phyloP scores from a whole-genome alignment of 2,797 vertebrate genomes.

The Zalophus californianus region DNA sequence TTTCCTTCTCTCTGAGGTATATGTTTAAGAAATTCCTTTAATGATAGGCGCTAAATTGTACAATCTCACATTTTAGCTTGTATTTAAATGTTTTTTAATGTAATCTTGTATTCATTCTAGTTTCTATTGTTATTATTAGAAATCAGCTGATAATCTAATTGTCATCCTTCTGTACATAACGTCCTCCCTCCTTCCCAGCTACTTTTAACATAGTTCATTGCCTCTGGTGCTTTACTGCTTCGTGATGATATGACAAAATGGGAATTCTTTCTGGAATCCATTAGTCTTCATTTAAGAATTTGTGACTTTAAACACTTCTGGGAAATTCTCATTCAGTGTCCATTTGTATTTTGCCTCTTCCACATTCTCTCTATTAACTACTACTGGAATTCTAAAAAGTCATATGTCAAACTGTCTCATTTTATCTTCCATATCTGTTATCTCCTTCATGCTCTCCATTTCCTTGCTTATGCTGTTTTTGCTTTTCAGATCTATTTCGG shows the following conservation, averaged over 20 bases:
- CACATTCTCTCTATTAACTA: not conserved
- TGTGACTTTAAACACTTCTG: not conserved
- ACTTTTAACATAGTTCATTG: not conserved
- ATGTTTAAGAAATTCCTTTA: not conserved
- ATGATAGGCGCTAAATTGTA: not conserved
- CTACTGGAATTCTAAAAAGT: not conserved
- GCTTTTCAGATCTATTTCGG: not conserved
- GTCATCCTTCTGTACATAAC: not conserved
- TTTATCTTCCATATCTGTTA: not conserved
- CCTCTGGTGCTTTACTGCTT: not conserved
- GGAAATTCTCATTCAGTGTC: not conserved
- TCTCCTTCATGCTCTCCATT: too few relatives aligned
- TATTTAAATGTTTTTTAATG: not conserved
- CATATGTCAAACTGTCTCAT: accelerated
- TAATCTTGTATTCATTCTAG: not conserved
- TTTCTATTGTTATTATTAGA: not conserved
- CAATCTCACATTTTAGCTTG: not conserved
- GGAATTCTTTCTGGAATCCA: not conserved
- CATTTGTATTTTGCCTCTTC: accelerated
- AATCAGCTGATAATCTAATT: not conserved
- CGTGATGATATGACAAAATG: not conserved
- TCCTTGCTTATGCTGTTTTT: not conserved
- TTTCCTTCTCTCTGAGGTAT: not conserved
- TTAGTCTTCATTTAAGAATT: not conserved
- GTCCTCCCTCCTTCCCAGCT: accelerated